Evolutionary conservation across 2,888 invertebrate genomes (phyloP).

Genomic region (Glyphotaelius pellucidus): DNA sequence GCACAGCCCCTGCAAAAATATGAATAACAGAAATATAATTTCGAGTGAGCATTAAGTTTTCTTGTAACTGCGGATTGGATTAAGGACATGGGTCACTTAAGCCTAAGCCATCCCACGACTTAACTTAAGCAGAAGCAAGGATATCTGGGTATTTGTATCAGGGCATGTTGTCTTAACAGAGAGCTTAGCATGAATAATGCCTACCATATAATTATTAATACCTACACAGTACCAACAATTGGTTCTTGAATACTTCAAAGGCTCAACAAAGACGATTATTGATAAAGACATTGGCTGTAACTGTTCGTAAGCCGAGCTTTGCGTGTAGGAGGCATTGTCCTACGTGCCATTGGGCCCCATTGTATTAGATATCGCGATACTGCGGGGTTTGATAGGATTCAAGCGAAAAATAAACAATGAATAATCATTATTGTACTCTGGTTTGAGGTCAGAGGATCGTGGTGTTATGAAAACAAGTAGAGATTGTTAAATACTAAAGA

Average conservation of each 20-base stretch:
- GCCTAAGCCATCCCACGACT: not conserved
- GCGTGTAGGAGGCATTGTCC: not conserved
- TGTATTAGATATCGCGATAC: not conserved
- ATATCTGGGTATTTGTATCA: slow-evolving; percentile 34
- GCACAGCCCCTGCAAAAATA: not conserved
- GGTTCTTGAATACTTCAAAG: slow-evolving; percentile 21
- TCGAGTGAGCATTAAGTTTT: not conserved
- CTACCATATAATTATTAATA: slow-evolving; percentile 12
- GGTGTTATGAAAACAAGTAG: not conserved
- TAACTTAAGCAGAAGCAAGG: not conserved
- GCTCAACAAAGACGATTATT: slow-evolving; percentile 35
- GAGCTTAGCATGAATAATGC: slow-evolving; percentile 26
- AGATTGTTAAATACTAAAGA: not conserved
- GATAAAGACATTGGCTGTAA: slow-evolving; percentile 25
- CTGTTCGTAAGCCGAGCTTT: slow-evolving; percentile 4
- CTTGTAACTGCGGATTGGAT: not conserved
- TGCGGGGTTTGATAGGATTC: not conserved
- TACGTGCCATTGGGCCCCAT: not conserved
- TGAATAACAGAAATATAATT: not conserved
- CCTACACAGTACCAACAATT: not conserved
- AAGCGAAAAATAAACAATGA: not conserved
- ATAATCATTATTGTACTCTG: not conserved
- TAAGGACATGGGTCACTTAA: not conserved
- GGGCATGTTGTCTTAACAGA: not conserved
- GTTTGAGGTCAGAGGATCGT: not conserved